These are phyloP conservation scores for Trichomalopsis sarcophagae DNA, from an alignment of 1,140 invertebrate genomes.

Conservation along the genomic window DNA sequence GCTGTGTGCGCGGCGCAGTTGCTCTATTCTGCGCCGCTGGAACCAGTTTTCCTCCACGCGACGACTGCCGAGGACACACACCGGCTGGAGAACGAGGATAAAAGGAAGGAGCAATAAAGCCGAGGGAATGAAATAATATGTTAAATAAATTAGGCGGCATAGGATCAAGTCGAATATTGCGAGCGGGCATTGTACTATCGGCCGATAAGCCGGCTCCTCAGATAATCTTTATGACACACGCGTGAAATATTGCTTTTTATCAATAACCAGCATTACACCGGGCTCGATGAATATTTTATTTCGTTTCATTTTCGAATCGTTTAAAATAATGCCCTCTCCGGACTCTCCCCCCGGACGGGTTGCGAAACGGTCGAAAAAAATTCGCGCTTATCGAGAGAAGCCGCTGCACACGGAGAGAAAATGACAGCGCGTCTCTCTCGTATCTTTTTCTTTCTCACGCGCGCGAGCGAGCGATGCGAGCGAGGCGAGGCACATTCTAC, in stretches of 20 bases:
- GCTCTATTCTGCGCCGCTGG: slow-evolving; percentile 72
- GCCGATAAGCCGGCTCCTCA: neutral
- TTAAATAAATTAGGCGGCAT: slow-evolving; percentile 28
- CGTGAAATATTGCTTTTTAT: slow-evolving; percentile 1
- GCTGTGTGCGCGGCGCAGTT: slow-evolving; percentile 60
- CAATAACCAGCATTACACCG: neutral
- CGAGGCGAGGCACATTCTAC: neutral
- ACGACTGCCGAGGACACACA: slow-evolving; percentile 45
- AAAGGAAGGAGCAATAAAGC: slow-evolving; percentile 37
- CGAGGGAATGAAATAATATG: slow-evolving; percentile 45
- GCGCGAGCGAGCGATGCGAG: slow-evolving; percentile 24
- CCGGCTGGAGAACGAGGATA: neutral
- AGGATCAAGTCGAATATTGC: too few species aligned
- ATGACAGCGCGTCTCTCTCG: neutral
- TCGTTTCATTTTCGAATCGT: neutral
- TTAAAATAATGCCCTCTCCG: too few species aligned
- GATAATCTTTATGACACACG: neutral
- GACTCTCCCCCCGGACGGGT: too few species aligned
- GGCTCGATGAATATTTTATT: neutral
- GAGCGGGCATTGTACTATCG: neutral
- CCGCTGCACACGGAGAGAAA: slow-evolving; percentile 18
- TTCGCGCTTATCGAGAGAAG: slow-evolving; percentile 39
- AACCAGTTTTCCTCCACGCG: slow-evolving; percentile 73
- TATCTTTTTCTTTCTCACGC: slow-evolving; percentile 19
- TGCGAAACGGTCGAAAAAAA: too few species aligned